Evolutionary conservation across 2,888 invertebrate genomes (phyloP), one percentile per base, ranked within the genome.

Genomic region (Mesoligia furuncula): DNA sequence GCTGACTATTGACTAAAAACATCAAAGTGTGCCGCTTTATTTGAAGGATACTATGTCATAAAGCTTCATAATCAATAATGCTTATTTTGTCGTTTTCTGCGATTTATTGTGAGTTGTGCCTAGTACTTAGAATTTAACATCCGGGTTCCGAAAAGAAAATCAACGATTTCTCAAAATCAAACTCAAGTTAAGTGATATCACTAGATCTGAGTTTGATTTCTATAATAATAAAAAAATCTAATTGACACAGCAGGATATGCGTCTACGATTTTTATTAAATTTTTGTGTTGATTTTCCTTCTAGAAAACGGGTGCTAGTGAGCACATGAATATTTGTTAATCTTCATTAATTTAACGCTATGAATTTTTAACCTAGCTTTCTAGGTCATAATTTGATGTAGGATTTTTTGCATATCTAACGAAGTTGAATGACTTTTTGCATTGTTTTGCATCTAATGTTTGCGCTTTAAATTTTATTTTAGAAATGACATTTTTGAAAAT

Each of bases 51-150:
- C 0, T 48, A 0, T 54, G 69, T 57, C 13, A 59, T 42, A 9
- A 31, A 65, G 77, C 85, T 83, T 76, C 11, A n/a, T n/a, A n/a
- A n/a, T n/a, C n/a, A n/a, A 51, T 48, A 62, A 59, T 77, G 83
- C 85, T 85, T 66, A 48, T 27, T 54, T 7, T 45, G 17, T 69
- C 51, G 5, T 62, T 59, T 61, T 15, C 6, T 73, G 65, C 54
- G 24, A 42, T 78, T 13, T 17, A 45, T 62, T 59, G 39, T 72
- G n/a, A 65, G 27, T 64, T 59, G 42, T 67, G 78, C 31, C 48
- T 78, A 8, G 31, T 20, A 36, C 27, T 20, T 51, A 61, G 24
- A 24, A 24, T 36, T 62, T 24, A 24, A 6, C 36, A 62, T 24
- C 62, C 62, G 11, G 24, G 36, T 36, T 62, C 62, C 36, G 5